A percentile compares a stretch with the other conserved stretches of the same genome.
phyloP scores from a whole-genome alignment of 1,140 invertebrate species.

The Pseudomyrmex sp. region DNA sequence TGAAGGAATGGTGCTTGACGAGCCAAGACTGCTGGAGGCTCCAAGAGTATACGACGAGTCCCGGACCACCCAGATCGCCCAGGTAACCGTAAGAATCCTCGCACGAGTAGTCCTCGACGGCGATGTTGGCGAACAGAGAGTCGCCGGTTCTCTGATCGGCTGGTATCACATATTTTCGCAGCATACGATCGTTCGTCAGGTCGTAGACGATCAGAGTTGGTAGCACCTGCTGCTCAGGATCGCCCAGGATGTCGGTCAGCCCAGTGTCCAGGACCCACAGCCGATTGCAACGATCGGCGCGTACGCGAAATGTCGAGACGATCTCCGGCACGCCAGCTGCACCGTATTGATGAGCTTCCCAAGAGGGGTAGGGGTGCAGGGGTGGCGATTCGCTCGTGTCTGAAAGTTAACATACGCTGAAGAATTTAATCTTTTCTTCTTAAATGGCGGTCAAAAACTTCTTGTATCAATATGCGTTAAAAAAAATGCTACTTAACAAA shows the following conservation, averaged over 20 bases:
- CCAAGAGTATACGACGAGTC: slow-evolving; percentile 90
- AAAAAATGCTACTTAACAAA: not conserved
- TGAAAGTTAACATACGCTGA: slow-evolving; percentile 80
- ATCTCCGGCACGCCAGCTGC: slow-evolving; percentile 87
- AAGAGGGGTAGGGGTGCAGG: slow-evolving; percentile 90
- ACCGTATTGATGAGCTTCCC: slow-evolving; percentile 88
- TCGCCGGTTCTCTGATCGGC: slow-evolving; percentile 88
- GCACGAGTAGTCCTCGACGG: slow-evolving; percentile 89
- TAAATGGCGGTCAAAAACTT: not conserved
- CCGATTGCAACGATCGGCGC: slow-evolving; percentile 90
- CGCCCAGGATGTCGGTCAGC: slow-evolving; percentile 87
- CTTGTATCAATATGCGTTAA: too few species aligned
- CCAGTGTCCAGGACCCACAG: slow-evolving; percentile 93
- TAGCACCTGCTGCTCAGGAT: slow-evolving; percentile 83
- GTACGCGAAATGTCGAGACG: slow-evolving; percentile 90
- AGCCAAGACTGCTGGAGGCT: slow-evolving; percentile 88
- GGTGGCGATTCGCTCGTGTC: slow-evolving; percentile 88
- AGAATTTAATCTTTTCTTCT: not conserved
- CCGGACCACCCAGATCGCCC: slow-evolving; percentile 88
- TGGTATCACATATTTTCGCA: slow-evolving; percentile 88
- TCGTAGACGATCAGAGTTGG: slow-evolving; percentile 90
- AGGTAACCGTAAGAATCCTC: slow-evolving; percentile 89
- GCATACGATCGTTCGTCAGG: slow-evolving; percentile 89
- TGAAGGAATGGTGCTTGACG: slow-evolving; percentile 89
- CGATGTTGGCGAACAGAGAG: slow-evolving; percentile 91